phyloP scores from a whole-genome alignment of 2,113 vertebrate genomes.

The Pomatostomus ruficeps region DNA sequence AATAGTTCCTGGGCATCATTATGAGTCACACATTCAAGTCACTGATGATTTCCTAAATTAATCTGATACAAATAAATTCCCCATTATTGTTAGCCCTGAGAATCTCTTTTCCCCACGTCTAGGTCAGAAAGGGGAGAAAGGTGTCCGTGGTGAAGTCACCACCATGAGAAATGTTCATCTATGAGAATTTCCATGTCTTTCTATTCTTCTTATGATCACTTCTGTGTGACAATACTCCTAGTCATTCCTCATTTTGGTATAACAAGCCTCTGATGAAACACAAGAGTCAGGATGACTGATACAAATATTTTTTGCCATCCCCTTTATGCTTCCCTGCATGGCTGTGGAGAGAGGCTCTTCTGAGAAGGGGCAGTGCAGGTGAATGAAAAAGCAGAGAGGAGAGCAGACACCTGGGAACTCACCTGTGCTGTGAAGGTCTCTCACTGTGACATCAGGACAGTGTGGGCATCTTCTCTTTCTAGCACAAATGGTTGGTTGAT shows the following conservation, averaged over 20 bases:
- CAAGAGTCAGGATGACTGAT: neutral
- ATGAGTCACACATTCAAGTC: conserved; percentile 1
- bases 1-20: neutral
- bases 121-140: neutral
- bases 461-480: neutral
- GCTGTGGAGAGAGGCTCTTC: neutral
- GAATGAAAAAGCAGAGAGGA: neutral
- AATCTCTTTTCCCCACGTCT: neutral
- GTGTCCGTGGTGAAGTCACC: neutral
- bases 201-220: neutral
- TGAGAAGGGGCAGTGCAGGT: neutral
- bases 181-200: neutral
- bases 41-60: conserved; percentile 5
- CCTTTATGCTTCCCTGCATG: neutral
- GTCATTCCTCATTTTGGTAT: neutral
- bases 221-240: neutral
- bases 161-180: neutral
- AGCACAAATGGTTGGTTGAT: neutral
- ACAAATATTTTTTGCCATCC: neutral
- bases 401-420: neutral
- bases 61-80: neutral
- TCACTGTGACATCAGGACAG: neutral
- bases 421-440: neutral
- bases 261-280: neutral
- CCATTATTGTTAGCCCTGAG: neutral